Base-by-base conservation (phyloP, 2,113 vertebrate genomes). In the Notothenia coriiceps region DNA sequence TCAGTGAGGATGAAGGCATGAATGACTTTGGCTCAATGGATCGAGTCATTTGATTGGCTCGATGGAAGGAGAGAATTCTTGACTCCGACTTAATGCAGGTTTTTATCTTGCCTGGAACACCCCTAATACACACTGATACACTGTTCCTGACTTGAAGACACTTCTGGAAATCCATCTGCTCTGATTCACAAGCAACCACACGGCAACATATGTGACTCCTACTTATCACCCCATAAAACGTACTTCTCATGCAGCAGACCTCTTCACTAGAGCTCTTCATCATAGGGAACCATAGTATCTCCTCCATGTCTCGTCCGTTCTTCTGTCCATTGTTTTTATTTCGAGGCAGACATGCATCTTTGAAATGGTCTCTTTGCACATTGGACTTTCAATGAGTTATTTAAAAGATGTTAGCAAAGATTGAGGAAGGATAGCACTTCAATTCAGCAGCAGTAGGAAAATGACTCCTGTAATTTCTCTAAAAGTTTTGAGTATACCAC, bases 401-500 rank as follows among this genome's bases (percentile, higher is more conserved):
- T 15, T 56, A 35, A 55, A 55, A 68, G 7, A 40, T 17, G 5
- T 46, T 11, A 10, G 33, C 55, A 14, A 13, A 46, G 17, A 6
- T 20, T 60, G 33, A 40, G 35, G 35, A 40, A 40, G 35, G 5
- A 40, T 40, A 40, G 35, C 1, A 25, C 9, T 40, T 47, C 20
- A 2, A 50, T 67, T 63, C 43, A 63, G 20, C 43, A 66, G 52
- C 55, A 55, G 4, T 33, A 54, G 59, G 44, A 49, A 56, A 70
- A 66, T 6, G 5, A 14, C 46, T 60, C 2, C 29, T 14, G 4
- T 51, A 0, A 2, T 44, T 64, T 70, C 20, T 73, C 12, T 3
- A 52, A n/a, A 77, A 77, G 33, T 57, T 5, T 29, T 62, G 15
- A 59, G 63, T 63, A 49, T 7, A 55, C 35, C 40, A 12, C 20